Evolutionary conservation across 1,140 invertebrate genomes (phyloP).

Genomic region (Cotesia glomerata): DNA sequence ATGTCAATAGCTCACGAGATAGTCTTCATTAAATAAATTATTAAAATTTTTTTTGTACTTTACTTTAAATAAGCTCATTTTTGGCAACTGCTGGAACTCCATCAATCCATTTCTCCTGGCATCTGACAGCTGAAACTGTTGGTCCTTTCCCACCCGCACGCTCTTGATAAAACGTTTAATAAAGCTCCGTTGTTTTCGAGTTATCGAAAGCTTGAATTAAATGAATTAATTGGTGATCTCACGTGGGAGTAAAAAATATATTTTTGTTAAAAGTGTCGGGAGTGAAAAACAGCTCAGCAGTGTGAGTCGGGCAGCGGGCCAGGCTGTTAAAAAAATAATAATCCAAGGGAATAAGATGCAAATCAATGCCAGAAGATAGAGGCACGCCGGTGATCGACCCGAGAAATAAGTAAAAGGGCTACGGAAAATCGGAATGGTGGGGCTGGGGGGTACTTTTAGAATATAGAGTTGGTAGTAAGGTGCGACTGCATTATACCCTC

Average conservation of each 20-base stretch:
- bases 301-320: slow-evolving; percentile 1
- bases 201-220: too few relatives aligned
- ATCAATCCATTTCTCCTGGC: slow-evolving; percentile 54
- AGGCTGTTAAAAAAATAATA: neutral
- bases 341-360: neutral
- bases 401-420: neutral
- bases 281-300: too few relatives aligned
- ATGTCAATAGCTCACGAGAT: too few relatives aligned
- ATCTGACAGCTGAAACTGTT: slow-evolving; percentile 44
- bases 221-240: too few relatives aligned
- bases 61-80: too few relatives aligned
- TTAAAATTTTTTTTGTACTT: too few relatives aligned
- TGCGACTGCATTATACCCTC: slow-evolving; percentile 54
- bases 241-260: too few relatives aligned
- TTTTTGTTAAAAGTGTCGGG: too few relatives aligned
- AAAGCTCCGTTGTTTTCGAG: too few relatives aligned
- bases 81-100: slow-evolving; percentile 35
- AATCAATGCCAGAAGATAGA: slow-evolving; percentile 12
- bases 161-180: too few relatives aligned
- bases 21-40: too few relatives aligned
- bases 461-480: slow-evolving; percentile 13
- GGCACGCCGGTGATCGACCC: slow-evolving; percentile 9
- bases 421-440: slow-evolving; percentile 1
- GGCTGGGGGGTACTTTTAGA: slow-evolving; percentile 26
- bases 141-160: too few relatives aligned